These are phyloP conservation scores for Toxostoma redivivum DNA, from an alignment of 2,113 vertebrate genomes.

Conservation along the genomic window DNA sequence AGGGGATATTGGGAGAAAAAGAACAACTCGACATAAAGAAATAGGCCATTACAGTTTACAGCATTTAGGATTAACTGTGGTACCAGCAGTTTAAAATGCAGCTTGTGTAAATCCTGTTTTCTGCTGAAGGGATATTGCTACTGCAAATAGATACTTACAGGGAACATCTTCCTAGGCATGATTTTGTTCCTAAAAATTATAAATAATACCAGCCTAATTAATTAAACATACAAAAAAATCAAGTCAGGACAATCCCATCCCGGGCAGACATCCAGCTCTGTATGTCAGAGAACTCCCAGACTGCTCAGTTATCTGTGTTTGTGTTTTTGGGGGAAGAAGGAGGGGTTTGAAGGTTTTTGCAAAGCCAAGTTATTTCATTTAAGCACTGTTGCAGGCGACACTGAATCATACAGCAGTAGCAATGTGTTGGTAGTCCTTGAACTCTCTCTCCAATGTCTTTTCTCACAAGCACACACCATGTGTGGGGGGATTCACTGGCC, in stretches of 20 bases:
- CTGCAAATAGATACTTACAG: neutral
- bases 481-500: neutral
- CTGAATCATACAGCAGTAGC: neutral
- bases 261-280: neutral
- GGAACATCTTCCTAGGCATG: neutral
- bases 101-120: constrained; percentile 37
- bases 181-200: neutral
- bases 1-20: neutral
- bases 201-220: neutral
- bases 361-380: neutral
- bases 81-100: neutral
- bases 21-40: neutral
- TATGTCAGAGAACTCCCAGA: neutral
- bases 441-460: neutral
- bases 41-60: constrained; percentile 21
- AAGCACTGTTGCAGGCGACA: neutral
- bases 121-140: neutral
- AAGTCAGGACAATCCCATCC: neutral
- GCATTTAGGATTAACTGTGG: constrained; percentile 21
- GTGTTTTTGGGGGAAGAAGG: neutral
- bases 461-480: neutral
- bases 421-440: neutral
- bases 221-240: neutral
- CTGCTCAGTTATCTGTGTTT: neutral
- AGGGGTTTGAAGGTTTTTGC: neutral